Evolutionary conservation across 2,888 invertebrate species (phyloP).

Genomic region (Polydrusus cervinus): DNA sequence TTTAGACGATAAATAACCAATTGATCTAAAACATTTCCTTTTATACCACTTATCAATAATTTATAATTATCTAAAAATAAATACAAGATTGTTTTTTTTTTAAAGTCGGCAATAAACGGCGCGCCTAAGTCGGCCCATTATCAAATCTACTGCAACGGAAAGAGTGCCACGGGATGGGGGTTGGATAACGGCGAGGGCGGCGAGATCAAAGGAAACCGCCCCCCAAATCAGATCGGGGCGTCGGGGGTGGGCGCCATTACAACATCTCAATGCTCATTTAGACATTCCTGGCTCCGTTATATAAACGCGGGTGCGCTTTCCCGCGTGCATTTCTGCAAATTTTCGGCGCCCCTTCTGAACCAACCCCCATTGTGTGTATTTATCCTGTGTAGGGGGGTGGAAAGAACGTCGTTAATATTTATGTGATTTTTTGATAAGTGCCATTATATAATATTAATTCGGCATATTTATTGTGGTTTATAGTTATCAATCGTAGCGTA

Average conservation of each 20-base stretch:
- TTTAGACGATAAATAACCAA: no score
- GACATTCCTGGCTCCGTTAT: conserved; percentile 66
- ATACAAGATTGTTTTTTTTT: no score
- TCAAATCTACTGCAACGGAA: conserved; percentile 54
- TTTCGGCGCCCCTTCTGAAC: neutral
- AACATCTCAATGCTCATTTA: conserved; percentile 70
- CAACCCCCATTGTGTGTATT: conserved; percentile 4
- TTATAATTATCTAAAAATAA: no score
- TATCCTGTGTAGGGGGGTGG: conserved; percentile 13
- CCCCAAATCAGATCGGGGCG: conserved; percentile 68
- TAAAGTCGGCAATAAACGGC: neutral
- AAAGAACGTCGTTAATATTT: conserved; percentile 42
- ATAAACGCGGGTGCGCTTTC: conserved; percentile 44
- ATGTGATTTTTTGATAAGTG: conserved; percentile 29
- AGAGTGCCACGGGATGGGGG: conserved; percentile 60
- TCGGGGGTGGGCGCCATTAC: conserved; percentile 70
- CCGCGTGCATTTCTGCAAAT: conserved; percentile 38
- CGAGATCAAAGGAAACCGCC: conserved; percentile 79
- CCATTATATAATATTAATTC: neutral
- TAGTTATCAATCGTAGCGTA: no score
- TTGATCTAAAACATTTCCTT: no score
- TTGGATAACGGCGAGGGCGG: conserved; percentile 69
- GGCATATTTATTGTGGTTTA: neutral
- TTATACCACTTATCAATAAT: no score
- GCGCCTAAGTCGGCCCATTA: conserved; percentile 53